Base-by-base conservation (phyloP, 2,888 invertebrate genomes). In the Eupithecia dodoneata region DNA sequence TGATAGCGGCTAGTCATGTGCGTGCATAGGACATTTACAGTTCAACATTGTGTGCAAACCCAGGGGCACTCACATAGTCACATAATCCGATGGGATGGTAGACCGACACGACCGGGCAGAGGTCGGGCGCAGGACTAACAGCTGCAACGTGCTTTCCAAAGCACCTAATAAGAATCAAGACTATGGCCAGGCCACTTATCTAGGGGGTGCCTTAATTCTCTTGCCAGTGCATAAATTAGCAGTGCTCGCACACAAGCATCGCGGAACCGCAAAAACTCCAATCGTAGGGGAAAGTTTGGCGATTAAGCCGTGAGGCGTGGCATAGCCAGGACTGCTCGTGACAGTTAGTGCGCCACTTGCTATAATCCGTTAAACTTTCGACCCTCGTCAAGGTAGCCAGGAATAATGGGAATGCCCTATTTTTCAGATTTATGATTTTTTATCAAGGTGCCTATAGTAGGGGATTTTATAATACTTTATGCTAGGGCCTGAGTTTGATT, bases 271-370 rank as follows among this genome's bases (percentile, higher is more conserved):
- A 95, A 95, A 95, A 95, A 94, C 91, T 94, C 93, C 91, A 93
- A 94, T 94, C 89, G 94, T 91, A 90, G 90, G 91, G 92, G 88
- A 94, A 95, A 95, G 94, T 95, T 94, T 89, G 92, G 92, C 92
- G 94, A 94, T 95, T 95, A 94, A 94, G 93, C 92, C 92, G 89
- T 90, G 92, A 93, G 94, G 91, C 94, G 94, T 92, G 93, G 93
- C 88, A 83, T 84, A 90, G 93, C 90, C 94, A 93, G 93, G 93
- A 90, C 93, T 95, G 94, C 86, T 88, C 88, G 87, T 91, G 94
- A 94, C 94, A 95, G 94, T 94, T 94, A 94, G 93, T 94, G 93
- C 93, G 90, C 93, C 93, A 93, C 94, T 94, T 93, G 92, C 93
- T 94, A 94, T 94, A 94, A 94, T 94, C 92, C 91, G 92, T 92